phyloP scores from a whole-genome alignment of 2,113 vertebrate genomes.

The Pseudonaja textilis region DNA sequence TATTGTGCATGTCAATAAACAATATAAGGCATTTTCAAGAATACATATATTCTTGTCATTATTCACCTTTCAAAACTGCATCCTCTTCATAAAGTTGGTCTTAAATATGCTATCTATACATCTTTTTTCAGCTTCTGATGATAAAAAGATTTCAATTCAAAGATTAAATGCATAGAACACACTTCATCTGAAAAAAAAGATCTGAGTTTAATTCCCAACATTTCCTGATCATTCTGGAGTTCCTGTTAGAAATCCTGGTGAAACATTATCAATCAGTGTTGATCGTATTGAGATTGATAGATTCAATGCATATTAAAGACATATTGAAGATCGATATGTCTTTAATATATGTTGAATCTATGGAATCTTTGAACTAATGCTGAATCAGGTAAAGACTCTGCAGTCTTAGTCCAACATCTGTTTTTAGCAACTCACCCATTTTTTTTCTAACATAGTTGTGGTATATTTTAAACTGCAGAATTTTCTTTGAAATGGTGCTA shows the following conservation, averaged over 20 bases:
- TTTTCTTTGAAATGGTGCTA: not conserved
- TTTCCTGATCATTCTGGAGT: not conserved
- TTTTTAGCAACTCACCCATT: not conserved
- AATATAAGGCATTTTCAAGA: not conserved
- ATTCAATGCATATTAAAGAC: not conserved
- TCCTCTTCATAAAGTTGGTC: not conserved
- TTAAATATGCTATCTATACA: not conserved
- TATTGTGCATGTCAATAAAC: not conserved
- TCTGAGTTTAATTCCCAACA: not conserved
- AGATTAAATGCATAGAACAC: not conserved
- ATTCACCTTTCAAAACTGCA: not conserved
- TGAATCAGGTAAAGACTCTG: not conserved
- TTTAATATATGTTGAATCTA: not conserved
- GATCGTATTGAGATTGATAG: not conserved
- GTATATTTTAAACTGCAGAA: not conserved
- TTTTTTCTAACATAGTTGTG: not conserved
- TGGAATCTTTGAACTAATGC: not conserved
- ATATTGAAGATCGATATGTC: not conserved
- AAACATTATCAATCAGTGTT: not conserved
- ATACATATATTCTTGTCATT: not conserved
- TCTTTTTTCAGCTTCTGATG: not conserved
- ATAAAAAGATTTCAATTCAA: not conserved
- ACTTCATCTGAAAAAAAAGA: not conserved
- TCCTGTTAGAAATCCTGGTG: not conserved
- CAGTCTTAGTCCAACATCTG: not conserved